These are phyloP conservation scores for Gasteruption jaculator DNA, from an alignment of 2,888 invertebrate species.

Conservation along the genomic window DNA sequence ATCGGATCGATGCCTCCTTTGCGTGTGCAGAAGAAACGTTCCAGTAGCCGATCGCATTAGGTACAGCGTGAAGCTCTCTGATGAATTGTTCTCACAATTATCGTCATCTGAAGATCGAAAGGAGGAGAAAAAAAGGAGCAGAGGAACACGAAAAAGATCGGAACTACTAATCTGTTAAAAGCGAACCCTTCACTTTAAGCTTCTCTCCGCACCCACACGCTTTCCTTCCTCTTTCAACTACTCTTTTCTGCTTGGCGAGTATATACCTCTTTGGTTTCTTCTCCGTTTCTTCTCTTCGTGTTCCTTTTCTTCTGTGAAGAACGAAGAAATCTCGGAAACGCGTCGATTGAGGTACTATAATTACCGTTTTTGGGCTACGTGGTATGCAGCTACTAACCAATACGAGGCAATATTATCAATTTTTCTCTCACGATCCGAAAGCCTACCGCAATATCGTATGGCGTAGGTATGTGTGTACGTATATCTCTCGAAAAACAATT, in stretches of 20 bases:
- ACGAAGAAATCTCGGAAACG: slow-evolving; percentile 36
- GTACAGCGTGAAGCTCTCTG: slow-evolving; percentile 45
- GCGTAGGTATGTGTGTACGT: no score
- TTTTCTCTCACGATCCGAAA: no score
- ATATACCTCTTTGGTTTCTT: slow-evolving; percentile 4
- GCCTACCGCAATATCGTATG: no score
- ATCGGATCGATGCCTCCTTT: no score
- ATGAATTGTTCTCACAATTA: slow-evolving; percentile 52
- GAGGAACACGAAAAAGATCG: slow-evolving; percentile 43
- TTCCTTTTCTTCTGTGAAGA: slow-evolving; percentile 1
- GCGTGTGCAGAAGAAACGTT: no score
- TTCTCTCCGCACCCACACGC: slow-evolving; percentile 10
- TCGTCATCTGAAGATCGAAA: slow-evolving; percentile 49
- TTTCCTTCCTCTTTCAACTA: no score
- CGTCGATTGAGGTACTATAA: slow-evolving; percentile 40
- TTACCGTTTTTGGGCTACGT: slow-evolving; percentile 41
- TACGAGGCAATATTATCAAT: no score
- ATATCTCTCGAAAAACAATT: no score
- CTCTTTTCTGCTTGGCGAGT: no score
- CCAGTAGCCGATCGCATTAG: no score
- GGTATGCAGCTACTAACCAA: slow-evolving; percentile 36
- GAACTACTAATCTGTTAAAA: slow-evolving; percentile 41
- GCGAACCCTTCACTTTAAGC: slow-evolving; percentile 40
- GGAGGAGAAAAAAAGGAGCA: slow-evolving; percentile 28
- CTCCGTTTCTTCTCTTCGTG: background rate